Evolutionary conservation across 2,797 vertebrate species (phyloP).

Genomic region (Betta splendens): DNA sequence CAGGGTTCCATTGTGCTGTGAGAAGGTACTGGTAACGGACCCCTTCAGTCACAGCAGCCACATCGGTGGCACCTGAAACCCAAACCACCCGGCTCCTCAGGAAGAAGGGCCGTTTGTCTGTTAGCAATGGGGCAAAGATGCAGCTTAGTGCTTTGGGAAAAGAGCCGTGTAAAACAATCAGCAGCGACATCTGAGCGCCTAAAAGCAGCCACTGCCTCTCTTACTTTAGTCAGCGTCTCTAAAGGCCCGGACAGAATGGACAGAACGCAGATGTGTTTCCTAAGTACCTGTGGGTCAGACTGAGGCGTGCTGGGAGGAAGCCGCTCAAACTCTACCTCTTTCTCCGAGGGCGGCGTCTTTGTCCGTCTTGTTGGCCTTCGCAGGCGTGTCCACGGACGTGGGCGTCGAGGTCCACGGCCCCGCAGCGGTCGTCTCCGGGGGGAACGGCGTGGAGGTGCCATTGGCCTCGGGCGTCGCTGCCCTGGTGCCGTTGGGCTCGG

Average conservation of each 20-base stretch:
- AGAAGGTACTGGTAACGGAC: constrained; percentile 72
- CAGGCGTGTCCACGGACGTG: constrained; percentile 12
- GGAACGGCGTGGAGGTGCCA: constrained; percentile 17
- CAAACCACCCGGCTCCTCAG: constrained; percentile 63
- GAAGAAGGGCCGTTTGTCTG: constrained; percentile 67
- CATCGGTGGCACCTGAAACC: constrained; percentile 73
- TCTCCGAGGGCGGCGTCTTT: constrained; percentile 27
- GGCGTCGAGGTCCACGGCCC: constrained; percentile 6
- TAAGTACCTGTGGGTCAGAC: too few species aligned
- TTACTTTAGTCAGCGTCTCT: neutral
- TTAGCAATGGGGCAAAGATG: constrained; percentile 63
- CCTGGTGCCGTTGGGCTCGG: neutral
- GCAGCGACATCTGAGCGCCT: constrained; percentile 31
- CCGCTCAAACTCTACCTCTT: constrained; percentile 63
- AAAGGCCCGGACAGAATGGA: too few species aligned
- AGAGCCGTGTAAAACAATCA: constrained; percentile 35
- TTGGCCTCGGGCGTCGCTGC: too few species aligned
- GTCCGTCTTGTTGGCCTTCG: constrained; percentile 46
- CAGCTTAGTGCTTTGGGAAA: constrained; percentile 61
- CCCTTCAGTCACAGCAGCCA: constrained; percentile 56
- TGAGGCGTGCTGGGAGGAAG: neutral
- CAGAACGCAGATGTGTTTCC: too few species aligned
- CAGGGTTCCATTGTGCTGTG: constrained; percentile 75
- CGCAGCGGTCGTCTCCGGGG: constrained; percentile 19
- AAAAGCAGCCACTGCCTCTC: constrained; percentile 4